Base-by-base conservation (phyloP, 1,140 invertebrate species). In the Drosophila kanapiae region DNA sequence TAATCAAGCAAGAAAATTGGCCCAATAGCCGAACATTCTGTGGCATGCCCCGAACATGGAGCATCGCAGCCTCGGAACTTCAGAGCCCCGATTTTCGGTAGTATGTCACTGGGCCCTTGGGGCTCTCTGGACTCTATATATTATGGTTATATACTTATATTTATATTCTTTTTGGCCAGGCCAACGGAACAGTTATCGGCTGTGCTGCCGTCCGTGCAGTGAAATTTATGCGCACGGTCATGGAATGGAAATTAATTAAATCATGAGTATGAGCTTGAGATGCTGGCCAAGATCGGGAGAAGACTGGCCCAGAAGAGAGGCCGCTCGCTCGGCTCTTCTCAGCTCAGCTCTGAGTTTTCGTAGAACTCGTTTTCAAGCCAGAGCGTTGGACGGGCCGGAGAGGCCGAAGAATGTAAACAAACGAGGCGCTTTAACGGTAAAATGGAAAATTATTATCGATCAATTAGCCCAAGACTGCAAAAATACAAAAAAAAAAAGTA, bases 401-500 rank as follows among this genome's bases (percentile, higher is more conserved):
- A 56, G 62, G 33, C 68, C 42, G 47, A 81, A 88, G 84, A 90
- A 84, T 91, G 78, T 84, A 82, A 91, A 78, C 81, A 91, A 91
- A 91, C 88, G 83, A 84, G 88, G 88, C 84, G 88, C 81, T 91
- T 91, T 91, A 91, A 91, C 88, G 88, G 88, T 91, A 91, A 91
- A 80, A 79, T 91, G 88, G 84, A 91, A 91, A 91, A 91, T 82
- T 91, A 91, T 91, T 91, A 88, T 91, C 83, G 83, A 91, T 91
- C 78, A 91, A 91, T 91, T 91, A 91, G 86, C 86, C 80, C 81
- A 88, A 78, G 51, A 74, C 82, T 85, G 86, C 81, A 85, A 90
- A 88, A 88, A 86, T 58, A 11, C 63, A 58, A 48, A 18, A 67
- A 16, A 37, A 11, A 45, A 49, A 35, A n/a, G n/a, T n/a, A n/a